phyloP scores from a whole-genome alignment of 2,797 vertebrate species.

The Bufotes viridis region DNA sequence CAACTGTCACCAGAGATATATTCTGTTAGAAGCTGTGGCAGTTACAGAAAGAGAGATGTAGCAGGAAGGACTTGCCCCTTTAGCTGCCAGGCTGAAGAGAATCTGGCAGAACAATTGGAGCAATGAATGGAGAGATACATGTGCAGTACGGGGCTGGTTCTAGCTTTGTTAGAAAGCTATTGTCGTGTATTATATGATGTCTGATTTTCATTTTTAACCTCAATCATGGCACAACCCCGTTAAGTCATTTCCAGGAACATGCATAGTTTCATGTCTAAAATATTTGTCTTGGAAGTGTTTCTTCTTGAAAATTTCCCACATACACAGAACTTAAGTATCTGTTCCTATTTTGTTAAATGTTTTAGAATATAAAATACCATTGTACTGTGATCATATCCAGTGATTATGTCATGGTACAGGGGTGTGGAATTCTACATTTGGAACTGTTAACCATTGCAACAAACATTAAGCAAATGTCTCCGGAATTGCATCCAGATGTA shows the following conservation, averaged over 20 bases:
- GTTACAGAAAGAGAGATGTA: too few relatives aligned
- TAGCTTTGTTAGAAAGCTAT: too few relatives aligned
- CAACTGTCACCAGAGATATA: too few relatives aligned
- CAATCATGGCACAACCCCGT: too few relatives aligned
- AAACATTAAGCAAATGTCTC: constrained; percentile 8
- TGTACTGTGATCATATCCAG: constrained; percentile 17
- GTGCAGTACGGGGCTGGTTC: too few relatives aligned
- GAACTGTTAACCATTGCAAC: constrained; percentile 7
- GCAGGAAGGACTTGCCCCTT: too few relatives aligned
- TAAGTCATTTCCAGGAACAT: constrained; percentile 7
- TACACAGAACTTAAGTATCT: constrained; percentile 28
- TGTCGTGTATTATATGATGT: too few relatives aligned
- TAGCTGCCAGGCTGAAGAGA: too few relatives aligned
- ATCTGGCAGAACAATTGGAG: too few relatives aligned
- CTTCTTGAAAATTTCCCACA: constrained; percentile 21
- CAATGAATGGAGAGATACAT: too few relatives aligned
- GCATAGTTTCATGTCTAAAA: constrained; percentile 20
- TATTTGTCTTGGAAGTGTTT: constrained; percentile 38
- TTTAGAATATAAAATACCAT: constrained; percentile 20
- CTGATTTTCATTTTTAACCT: too few relatives aligned
- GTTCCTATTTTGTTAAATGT: constrained; percentile 16
- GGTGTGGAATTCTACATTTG: neutral
- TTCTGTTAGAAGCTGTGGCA: too few relatives aligned
- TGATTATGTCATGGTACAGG: constrained; percentile 14
- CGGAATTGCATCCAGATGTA: constrained; percentile 19